Conservation (phyloP, 64 coral and sea anemone genomes). For the Dendrophyllia cribrosa region DNA sequence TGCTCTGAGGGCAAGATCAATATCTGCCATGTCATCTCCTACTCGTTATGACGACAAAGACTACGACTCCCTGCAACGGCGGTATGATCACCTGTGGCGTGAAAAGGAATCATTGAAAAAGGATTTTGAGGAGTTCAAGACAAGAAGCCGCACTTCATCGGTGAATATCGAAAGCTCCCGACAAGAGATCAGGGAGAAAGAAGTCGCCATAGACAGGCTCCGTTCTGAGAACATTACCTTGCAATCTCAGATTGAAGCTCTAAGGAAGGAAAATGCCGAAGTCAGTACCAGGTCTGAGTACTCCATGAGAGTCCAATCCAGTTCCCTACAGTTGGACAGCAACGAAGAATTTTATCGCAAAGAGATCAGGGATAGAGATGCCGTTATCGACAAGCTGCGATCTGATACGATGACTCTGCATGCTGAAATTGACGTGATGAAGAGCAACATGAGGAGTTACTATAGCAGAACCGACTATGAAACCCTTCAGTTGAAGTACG, state of each 20-base stretch:
- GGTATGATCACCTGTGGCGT: not conserved
- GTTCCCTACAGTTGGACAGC: not conserved
- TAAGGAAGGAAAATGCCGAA: slow-evolving; percentile 42
- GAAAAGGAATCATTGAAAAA: not conserved
- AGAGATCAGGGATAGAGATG: slow-evolving; percentile 11
- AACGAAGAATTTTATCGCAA: slow-evolving; percentile 8
- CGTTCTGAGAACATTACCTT: slow-evolving; percentile 35
- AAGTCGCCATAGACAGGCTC: slow-evolving; percentile 43
- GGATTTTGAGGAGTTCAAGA: not conserved
- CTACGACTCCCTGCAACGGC: not conserved
- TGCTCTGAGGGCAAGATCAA: not conserved
- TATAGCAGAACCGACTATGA: slow-evolving; percentile 1
- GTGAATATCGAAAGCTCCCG: slow-evolving; percentile 32
- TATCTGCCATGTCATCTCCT: not conserved
- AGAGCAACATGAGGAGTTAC: not conserved
- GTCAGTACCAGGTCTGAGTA: slow-evolving; percentile 8
- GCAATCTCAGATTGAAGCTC: slow-evolving; percentile 40
- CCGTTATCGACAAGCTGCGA: not conserved
- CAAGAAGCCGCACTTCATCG: not conserved
- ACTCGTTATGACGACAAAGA: not conserved
- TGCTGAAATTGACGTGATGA: not conserved
- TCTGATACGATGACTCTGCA: slow-evolving; percentile 2
- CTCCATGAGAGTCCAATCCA: not conserved
- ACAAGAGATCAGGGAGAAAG: slow-evolving; percentile 65
- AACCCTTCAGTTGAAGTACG: slow-evolving; percentile 22